These are phyloP conservation scores for Embidobia sp. DNA, from an alignment of 2,888 invertebrate species.

Conservation along the genomic window DNA sequence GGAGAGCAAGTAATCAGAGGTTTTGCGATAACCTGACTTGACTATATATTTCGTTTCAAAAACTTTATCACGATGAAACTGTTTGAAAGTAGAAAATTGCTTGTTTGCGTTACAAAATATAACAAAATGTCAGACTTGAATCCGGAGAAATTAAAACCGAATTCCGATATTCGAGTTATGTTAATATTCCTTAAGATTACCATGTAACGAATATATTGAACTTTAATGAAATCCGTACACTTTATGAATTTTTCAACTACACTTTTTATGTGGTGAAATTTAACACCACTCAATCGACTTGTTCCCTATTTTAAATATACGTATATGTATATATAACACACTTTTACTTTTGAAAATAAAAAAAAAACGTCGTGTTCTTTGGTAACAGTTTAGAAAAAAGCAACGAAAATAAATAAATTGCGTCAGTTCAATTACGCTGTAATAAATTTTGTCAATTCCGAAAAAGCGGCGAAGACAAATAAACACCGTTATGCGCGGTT, in stretches of 20 bases:
- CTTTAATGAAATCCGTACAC: slow-evolving; percentile 9
- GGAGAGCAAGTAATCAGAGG: too few relatives aligned
- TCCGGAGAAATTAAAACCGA: slow-evolving; percentile 7
- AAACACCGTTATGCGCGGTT: not conserved
- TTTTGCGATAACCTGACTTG: too few relatives aligned
- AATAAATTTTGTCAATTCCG: too few relatives aligned
- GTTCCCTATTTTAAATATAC: slow-evolving; percentile 2
- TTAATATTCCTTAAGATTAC: slow-evolving; percentile 4
- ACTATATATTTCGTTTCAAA: too few relatives aligned
- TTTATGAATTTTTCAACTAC: slow-evolving; percentile 11
- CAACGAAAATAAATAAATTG: too few relatives aligned
- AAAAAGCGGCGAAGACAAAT: slow-evolving; percentile 6
- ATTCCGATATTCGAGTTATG: slow-evolving; percentile 14
- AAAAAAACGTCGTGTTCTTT: slow-evolving; percentile 1
- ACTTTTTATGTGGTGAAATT: slow-evolving; percentile 3
- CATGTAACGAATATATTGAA: slow-evolving; percentile 11
- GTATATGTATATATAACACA: slow-evolving; percentile 11
- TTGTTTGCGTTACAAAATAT: not conserved
- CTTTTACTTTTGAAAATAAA: slow-evolving; percentile 35
- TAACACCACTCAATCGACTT: slow-evolving; percentile 1
- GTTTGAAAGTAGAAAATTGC: too few relatives aligned
- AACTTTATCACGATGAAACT: too few relatives aligned
- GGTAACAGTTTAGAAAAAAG: too few relatives aligned
- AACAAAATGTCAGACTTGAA: not conserved
- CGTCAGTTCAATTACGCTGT: too few relatives aligned